Evolutionary conservation across 37 sponge, comb jelly and placozoan species (phyloP), one percentile per base, ranked within the genome.

Genomic region (Oopsacas minuta): DNA sequence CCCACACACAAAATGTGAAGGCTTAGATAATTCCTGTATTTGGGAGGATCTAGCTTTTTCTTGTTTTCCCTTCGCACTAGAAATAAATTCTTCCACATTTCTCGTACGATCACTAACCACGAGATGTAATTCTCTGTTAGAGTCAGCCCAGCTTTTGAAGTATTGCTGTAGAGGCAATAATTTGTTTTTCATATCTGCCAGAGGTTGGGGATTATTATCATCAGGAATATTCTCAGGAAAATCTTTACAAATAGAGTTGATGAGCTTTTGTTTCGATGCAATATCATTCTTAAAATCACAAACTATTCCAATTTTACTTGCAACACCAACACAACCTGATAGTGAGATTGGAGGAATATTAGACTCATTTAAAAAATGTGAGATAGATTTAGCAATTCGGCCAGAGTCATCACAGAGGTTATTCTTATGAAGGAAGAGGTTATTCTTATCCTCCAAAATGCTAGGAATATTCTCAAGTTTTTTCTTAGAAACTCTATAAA

Each of bases 131-230:
- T n/a, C 20, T n/a, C 75, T 61, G 75, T 61, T n/a, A 12, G 75
- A 10, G 22, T 61, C 75, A 61, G 75, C 75, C 75, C 75, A 61
- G 81, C 84, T 75, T 1, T 34, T 32, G 75, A 61, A 61, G 7
- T 23, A 0, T 34, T 81, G 82, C 83, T 87, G 88, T 17, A 87
- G 37, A 17, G 84, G 88, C 35, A 87, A 84, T 39, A 87, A 7
- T 37, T 61, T 0, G 39, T 53, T 5, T 37, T 83, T 81, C 38
- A 30, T 32, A 1, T 61, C 75, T 20, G 28, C 75, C 15, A 61
- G 28, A 61, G 75, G 30, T 46, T 46, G 12, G 12, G 51, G 17
- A 46, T 22, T 12, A 46, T 25, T 34, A 25, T 61, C 1, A 12
- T 61, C 28, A 20, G 75, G 20, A 32, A 35, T 20, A 36, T 32